Percentiles rank a stretch among this genome's conserved stretches.
These are phyloP conservation scores for Arremon aurantiirostris DNA, from an alignment of 2,797 vertebrate genomes.

Conservation along the genomic window DNA sequence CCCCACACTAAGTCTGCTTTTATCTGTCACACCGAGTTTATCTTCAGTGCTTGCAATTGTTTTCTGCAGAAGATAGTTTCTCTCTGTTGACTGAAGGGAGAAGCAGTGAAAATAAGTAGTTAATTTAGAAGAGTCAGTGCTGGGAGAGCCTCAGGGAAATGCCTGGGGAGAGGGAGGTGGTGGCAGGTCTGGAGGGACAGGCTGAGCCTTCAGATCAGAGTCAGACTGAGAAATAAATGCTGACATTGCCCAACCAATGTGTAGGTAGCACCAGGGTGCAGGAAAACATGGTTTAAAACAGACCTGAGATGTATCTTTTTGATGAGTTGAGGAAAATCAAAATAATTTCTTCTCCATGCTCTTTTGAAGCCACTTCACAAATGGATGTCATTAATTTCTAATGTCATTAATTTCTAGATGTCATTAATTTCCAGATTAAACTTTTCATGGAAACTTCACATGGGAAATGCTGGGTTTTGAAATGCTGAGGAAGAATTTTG, in stretches of 20 bases:
- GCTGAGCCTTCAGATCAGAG: neutral
- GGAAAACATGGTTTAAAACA: neutral
- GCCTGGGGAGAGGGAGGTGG: neutral
- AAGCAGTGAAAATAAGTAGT: neutral
- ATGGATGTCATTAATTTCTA: neutral
- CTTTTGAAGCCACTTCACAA: neutral
- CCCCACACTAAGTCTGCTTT: neutral
- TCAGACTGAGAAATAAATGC: neutral
- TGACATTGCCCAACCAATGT: neutral
- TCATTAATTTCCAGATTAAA: neutral
- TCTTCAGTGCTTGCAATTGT: neutral
- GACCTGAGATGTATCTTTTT: neutral
- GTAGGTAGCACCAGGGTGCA: rapidly evolving
- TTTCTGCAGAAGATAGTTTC: neutral
- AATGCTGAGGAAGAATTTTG: neutral
- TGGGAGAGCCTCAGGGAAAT: neutral
- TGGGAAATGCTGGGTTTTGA: neutral
- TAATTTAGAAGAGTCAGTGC: neutral
- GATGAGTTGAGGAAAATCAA: neutral
- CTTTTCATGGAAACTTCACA: neutral
- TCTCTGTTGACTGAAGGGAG: neutral
- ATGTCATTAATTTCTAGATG: no score
- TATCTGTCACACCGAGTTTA: neutral
- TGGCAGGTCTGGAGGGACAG: neutral
- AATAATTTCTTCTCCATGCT: neutral